phyloP scores from a whole-genome alignment of 2,797 vertebrate species.

The Tragopan temminckii region DNA sequence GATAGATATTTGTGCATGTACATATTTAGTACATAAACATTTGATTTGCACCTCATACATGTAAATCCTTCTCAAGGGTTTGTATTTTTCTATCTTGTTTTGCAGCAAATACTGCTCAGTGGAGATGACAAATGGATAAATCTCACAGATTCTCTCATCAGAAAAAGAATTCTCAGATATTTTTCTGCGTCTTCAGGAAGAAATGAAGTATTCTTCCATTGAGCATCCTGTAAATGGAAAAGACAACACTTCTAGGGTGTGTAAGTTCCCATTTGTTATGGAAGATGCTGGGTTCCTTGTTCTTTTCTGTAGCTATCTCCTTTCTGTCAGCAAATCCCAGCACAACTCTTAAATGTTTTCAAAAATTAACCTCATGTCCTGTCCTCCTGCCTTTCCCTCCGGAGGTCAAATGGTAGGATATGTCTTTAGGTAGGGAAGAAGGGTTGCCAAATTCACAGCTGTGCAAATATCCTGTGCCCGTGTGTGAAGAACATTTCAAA shows the following conservation, averaged over 20 bases:
- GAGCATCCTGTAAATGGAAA: background rate
- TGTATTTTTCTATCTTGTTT: background rate
- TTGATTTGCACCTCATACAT: background rate
- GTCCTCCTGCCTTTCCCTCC: background rate
- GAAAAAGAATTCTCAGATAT: background rate
- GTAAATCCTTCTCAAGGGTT: background rate
- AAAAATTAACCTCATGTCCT: background rate
- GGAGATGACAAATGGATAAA: background rate
- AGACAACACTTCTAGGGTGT: background rate
- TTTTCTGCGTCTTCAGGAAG: background rate
- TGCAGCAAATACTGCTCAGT: background rate
- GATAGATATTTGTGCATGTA: background rate
- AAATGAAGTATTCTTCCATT: background rate
- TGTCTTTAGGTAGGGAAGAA: background rate
- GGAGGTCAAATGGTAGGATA: background rate
- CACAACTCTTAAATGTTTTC: background rate
- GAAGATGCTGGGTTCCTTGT: background rate
- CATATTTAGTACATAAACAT: background rate
- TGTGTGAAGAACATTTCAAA: background rate
- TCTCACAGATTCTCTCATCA: background rate
- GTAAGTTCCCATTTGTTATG: background rate
- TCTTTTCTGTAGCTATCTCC: background rate
- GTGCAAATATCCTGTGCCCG: background rate
- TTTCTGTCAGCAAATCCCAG: background rate
- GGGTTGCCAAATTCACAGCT: background rate